Base-by-base conservation (phyloP, 1,140 invertebrate species). In the Magallana ariakensis region DNA sequence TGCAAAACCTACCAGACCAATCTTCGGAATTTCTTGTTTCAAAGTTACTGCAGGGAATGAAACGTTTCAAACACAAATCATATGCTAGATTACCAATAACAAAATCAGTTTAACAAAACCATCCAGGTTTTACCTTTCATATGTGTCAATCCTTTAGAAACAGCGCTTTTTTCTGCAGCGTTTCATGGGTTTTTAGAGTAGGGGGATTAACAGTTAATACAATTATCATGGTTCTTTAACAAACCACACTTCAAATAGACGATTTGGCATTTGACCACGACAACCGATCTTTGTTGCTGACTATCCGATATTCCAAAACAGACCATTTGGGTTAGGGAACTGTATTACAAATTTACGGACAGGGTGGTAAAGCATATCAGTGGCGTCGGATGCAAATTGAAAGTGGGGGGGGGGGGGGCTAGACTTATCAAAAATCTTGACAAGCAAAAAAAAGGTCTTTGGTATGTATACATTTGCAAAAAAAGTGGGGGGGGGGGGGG, bases 311-410 rank as follows among this genome's bases (percentile, higher is more conserved):
- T 66, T 46, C 33, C 3, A 19, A 66, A 66, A 66, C 62, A 19
- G 62, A 66, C 62, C 62, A 66, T 16, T 66, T 66, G 5, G 62
- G 62, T 66, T 19, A 66, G n/a, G 62, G 62, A 16, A 66, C 62
- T 19, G 22, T 66, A 46, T 46, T 46, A 46, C 33, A 46, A 46
- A 46, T 46, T 19, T 16, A 66, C n/a, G 22, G n/a, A 19, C 62
- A 66, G n/a, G 62, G 62, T 66, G 62, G 62, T 66, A n/a, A 19
- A 66, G 62, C 62, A 66, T 66, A n/a, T 16, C 60, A 7, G 19
- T n/a, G n/a, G n/a, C n/a, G n/a, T n/a, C n/a, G n/a, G n/a, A n/a
- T n/a, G n/a, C n/a, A n/a, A n/a, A n/a, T n/a, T n/a, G n/a, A n/a
- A n/a, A n/a, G n/a, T n/a, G n/a, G n/a, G n/a, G n/a, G n/a, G n/a